Percentiles rank a stretch among this genome's conserved stretches.
Evolutionary conservation across 1,140 invertebrate genomes (phyloP).

Genomic region (Zophobas morio): DNA sequence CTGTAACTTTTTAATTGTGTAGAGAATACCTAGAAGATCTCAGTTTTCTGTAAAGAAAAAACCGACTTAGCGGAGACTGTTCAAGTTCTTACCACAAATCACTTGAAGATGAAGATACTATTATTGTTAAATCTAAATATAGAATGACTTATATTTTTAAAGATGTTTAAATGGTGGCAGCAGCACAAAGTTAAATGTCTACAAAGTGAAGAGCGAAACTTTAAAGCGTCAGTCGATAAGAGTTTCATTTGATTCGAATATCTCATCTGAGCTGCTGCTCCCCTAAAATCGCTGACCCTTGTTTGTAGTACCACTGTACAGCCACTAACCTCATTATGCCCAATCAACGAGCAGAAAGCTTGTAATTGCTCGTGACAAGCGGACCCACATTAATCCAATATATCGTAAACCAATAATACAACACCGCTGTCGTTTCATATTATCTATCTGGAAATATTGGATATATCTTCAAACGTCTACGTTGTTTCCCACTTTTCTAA

Average conservation of each 20-base stretch:
- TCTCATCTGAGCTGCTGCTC: slow-evolving; percentile 12
- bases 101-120: too few relatives aligned
- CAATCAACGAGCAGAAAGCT: slow-evolving; percentile 54
- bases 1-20: too few relatives aligned
- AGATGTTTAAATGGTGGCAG: too few relatives aligned
- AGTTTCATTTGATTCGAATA: neutral
- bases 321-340: slow-evolving; percentile 57
- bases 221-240: neutral
- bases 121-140: too few relatives aligned
- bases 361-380: slow-evolving; percentile 55
- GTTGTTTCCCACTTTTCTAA: slow-evolving; percentile 27
- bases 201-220: neutral
- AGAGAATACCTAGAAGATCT: too few relatives aligned
- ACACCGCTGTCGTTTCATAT: slow-evolving; percentile 46
- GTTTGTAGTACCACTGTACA: slow-evolving; percentile 54
- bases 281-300: slow-evolving; percentile 46
- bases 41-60: too few relatives aligned
- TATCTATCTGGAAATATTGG: slow-evolving; percentile 45
- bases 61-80: too few relatives aligned
- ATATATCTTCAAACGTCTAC: slow-evolving; percentile 40
- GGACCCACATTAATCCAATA: slow-evolving; percentile 50
- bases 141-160: too few relatives aligned
- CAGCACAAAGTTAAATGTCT: too few relatives aligned
- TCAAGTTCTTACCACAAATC: too few relatives aligned
- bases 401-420: slow-evolving; percentile 50